Conservation (phyloP, 2,113 vertebrate species). For the Oncorhynchus masou region DNA sequence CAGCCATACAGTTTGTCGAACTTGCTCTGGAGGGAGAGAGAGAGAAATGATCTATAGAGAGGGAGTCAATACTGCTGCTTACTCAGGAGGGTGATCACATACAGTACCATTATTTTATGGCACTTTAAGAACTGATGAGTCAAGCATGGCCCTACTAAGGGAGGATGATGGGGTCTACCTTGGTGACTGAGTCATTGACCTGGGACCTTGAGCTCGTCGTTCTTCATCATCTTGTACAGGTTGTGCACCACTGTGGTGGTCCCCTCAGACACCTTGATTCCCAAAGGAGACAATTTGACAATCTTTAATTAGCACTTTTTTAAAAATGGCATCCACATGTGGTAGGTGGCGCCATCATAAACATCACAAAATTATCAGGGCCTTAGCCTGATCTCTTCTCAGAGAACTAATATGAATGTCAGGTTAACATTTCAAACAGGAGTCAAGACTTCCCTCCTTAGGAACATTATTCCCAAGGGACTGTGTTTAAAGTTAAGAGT, state of each 20-base stretch:
- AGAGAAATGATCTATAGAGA: neutral
- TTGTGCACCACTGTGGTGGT: slow-evolving; percentile 98
- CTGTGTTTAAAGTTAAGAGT: neutral
- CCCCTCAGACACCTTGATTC: slow-evolving; percentile 94
- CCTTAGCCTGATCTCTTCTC: too few species aligned
- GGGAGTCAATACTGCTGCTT: neutral
- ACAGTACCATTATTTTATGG: too few species aligned
- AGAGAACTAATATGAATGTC: too few species aligned
- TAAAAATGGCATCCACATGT: too few species aligned
- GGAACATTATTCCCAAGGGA: neutral
- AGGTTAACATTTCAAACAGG: neutral
- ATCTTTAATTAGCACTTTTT: too few species aligned
- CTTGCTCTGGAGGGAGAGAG: slow-evolving; percentile 81
- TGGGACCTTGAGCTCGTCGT: slow-evolving; percentile 86
- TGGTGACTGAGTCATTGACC: slow-evolving; percentile 98
- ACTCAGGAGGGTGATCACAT: neutral
- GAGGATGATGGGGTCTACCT: slow-evolving; percentile 72
- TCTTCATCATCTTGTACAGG: slow-evolving; percentile 94
- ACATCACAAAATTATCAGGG: too few species aligned
- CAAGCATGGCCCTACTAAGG: too few species aligned
- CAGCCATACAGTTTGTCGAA: slow-evolving; percentile 99
- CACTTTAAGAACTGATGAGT: too few species aligned
- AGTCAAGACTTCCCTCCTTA: neutral
- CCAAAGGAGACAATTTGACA: slow-evolving; percentile 57
- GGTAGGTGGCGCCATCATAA: neutral